Evolutionary conservation across 2,888 invertebrate species (phyloP), one percentile per base, ranked within the genome.

Genomic region (Coelopa pilipes): DNA sequence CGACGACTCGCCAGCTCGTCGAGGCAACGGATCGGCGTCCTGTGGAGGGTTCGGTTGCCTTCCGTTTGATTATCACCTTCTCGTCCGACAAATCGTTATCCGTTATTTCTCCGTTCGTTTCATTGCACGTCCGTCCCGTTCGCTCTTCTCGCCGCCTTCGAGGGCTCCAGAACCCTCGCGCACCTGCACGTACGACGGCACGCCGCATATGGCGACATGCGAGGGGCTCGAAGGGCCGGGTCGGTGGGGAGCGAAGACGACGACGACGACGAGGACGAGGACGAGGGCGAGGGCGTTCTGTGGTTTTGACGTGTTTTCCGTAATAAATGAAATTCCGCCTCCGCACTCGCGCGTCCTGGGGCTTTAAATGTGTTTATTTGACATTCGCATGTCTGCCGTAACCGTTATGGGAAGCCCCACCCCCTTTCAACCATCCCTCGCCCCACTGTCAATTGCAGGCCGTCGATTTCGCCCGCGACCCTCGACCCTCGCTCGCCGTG

Each of bases 361-460:
- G 57, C 19, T 13, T 59, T 59, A 59, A 59, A 59, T 59, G 12
- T 24, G 17, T 59, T 59, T 59, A 59, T 59, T 59, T 59, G 57
- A 59, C 57, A 59, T 21, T 59, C 57, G 57, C 21, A 19, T 59
- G 57, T 59, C 24, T 59, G 57, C 19, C 57, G n/a, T n/a, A 3
- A 34, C 34, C n/a, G n/a, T n/a, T n/a, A n/a, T n/a, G n/a, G n/a
- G n/a, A n/a, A n/a, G 34, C 7, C 4, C 34, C 34, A 34, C 34
- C 4, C 34, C 34, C 34, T n/a, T 19, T 17, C 55, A 55, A 59
- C 57, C 24, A 19, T 17, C 24, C 13, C n/a, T 59, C 57, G 11
- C 19, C 57, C 34, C 34, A 34, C 21, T 59, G 57, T 59, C 57
- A 59, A 59, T 59, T 59, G 57, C 57, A 59, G 57, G 24, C 21